Evolutionary conservation across 2,113 vertebrate species (phyloP).

Genomic region (Nerophis ophidion): DNA sequence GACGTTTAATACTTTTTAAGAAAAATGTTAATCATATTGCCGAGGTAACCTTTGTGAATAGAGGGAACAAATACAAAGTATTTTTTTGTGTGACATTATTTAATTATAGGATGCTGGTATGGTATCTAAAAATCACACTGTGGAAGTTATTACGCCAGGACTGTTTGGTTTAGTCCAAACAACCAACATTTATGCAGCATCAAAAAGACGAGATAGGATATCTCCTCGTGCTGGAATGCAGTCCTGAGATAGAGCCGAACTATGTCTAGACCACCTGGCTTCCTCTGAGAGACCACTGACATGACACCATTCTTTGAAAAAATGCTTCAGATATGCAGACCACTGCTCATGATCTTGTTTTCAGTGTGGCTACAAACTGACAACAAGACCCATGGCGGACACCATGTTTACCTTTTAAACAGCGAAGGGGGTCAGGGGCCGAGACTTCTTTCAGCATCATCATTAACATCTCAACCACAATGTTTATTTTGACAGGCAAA

Average conservation of each 20-base stretch:
- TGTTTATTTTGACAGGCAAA: constrained; percentile 52
- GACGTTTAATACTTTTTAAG: no score
- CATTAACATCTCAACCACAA: constrained; percentile 45
- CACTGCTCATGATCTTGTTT: not conserved
- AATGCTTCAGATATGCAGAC: not conserved
- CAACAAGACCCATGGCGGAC: constrained; percentile 4
- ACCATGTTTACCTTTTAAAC: constrained; percentile 2
- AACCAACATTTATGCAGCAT: not conserved
- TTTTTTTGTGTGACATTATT: not conserved
- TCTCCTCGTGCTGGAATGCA: constrained; percentile 1
- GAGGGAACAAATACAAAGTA: no score
- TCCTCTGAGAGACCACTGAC: not conserved
- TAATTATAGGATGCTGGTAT: not conserved
- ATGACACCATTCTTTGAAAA: not conserved
- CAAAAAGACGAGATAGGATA: not conserved
- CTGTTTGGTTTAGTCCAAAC: constrained; percentile 6
- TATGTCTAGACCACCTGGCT: not conserved
- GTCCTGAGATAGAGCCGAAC: not conserved
- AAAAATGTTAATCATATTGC: no score
- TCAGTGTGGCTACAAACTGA: constrained; percentile 10
- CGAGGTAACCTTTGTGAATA: no score
- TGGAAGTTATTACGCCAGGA: constrained; percentile 1
- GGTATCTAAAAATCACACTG: not conserved
- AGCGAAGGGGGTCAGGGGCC: constrained; percentile 12
- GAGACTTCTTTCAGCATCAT: constrained; percentile 15